Percentiles rank a stretch among this genome's conserved stretches.
Conservation (phyloP, 2,797 vertebrate genomes). For the Staurois parvus region DNA sequence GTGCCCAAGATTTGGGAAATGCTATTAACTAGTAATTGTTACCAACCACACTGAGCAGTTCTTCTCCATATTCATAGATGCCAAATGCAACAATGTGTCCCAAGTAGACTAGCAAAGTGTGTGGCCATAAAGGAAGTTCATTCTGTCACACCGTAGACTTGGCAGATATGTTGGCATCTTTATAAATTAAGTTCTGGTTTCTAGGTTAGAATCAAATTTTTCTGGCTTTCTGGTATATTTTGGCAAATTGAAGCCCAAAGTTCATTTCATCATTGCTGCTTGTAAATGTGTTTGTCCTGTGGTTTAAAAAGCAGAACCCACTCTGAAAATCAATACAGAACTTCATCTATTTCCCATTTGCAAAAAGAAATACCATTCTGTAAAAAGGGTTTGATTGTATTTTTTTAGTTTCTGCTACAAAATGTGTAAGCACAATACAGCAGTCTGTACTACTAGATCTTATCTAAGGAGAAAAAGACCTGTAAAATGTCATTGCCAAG, state of each 20-base stretch:
- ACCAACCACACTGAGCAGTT: too few species aligned
- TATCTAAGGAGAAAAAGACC: too few species aligned
- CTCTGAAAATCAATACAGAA: neutral
- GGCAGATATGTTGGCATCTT: neutral
- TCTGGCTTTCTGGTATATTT: neutral
- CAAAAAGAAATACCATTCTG: too few species aligned
- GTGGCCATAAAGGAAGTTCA: neutral
- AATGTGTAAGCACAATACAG: too few species aligned
- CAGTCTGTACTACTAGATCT: too few species aligned
- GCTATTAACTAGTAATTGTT: too few species aligned
- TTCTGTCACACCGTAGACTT: neutral
- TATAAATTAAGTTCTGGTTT: neutral
- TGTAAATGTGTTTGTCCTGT: neutral
- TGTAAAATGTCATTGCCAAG: too few species aligned
- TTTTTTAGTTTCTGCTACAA: too few species aligned
- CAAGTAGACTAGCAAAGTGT: neutral
- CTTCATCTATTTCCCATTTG: neutral
- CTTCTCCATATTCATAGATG: neutral
- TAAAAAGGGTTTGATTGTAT: too few species aligned
- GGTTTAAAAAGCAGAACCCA: too few species aligned
- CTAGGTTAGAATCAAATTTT: neutral
- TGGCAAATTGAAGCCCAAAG: neutral
- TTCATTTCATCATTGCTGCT: neutral
- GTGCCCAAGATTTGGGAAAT: too few species aligned
- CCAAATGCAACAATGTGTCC: neutral